Evolutionary conservation across 2,888 invertebrate genomes (phyloP).

Genomic region (Drosophila cognata): DNA sequence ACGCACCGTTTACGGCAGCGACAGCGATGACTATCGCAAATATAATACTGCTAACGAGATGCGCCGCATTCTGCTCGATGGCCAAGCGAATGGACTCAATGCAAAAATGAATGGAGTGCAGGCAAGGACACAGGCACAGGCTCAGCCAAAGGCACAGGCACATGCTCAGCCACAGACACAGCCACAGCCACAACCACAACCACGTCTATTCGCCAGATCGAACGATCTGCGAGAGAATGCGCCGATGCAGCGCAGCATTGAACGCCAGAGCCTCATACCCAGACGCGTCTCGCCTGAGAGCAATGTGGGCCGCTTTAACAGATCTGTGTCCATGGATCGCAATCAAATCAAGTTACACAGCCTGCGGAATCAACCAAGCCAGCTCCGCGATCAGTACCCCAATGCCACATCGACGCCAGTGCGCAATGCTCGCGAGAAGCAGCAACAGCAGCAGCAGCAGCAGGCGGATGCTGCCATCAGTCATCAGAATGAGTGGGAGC

Average conservation of each 20-base stretch:
- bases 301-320: conserved; percentile 65
- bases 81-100: conserved; percentile 70
- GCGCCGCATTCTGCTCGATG: conserved; percentile 82
- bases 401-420: conserved; percentile 61
- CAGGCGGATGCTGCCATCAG: conserved; percentile 13
- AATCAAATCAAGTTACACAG: conserved; percentile 67
- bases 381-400: conserved; percentile 32
- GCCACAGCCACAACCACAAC: background rate
- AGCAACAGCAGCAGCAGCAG: background rate
- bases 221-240: conserved; percentile 3
- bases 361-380: conserved; percentile 14
- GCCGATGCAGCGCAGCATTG: conserved; percentile 63
- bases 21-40: conserved; percentile 13
- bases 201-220: background rate
- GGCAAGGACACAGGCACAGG: background rate
- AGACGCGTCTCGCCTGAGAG: conserved; percentile 64
- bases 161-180: accelerated
- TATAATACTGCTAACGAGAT: conserved; percentile 60
- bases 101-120: background rate
- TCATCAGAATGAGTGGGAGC: conserved; percentile 81
- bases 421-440: conserved; percentile 16
- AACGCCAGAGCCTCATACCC: conserved; percentile 81
- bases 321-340: conserved; percentile 82
- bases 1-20: conserved; percentile 64
- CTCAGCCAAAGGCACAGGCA: background rate